These are phyloP conservation scores for Melieria crassipennis DNA, from an alignment of 2,888 invertebrate species.

Conservation along the genomic window DNA sequence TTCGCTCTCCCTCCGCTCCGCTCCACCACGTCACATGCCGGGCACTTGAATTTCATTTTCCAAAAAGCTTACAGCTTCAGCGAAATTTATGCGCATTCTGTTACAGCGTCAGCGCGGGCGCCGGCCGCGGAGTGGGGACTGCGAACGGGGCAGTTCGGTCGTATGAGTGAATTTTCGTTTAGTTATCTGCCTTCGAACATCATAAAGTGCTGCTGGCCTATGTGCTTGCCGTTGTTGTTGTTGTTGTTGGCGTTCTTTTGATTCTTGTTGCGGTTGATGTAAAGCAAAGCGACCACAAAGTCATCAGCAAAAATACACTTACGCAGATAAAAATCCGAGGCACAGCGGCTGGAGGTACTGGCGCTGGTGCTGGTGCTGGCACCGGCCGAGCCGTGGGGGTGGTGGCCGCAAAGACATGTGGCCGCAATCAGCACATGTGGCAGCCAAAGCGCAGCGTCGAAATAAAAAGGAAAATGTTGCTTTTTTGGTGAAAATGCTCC, in stretches of 20 bases:
- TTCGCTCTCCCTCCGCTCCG: no score
- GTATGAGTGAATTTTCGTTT: slow-evolving; percentile 17
- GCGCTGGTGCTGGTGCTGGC: no score
- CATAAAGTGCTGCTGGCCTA: slow-evolving; percentile 7
- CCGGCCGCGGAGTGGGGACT: not conserved
- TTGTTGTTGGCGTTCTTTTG: not conserved
- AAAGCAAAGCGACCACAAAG: slow-evolving; percentile 28
- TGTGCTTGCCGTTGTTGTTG: slow-evolving; percentile 1
- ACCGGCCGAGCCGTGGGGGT: no score
- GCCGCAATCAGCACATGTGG: slow-evolving; percentile 6
- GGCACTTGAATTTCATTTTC: slow-evolving; percentile 62
- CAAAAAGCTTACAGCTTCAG: slow-evolving; percentile 57
- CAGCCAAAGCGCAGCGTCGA: not conserved
- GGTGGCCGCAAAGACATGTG: not conserved
- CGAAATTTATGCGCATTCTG: slow-evolving; percentile 53
- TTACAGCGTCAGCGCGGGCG: not conserved
- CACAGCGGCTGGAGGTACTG: no score
- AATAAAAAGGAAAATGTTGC: slow-evolving; percentile 33
- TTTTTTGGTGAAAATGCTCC: slow-evolving; percentile 21
- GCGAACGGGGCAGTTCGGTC: slow-evolving; percentile 8
- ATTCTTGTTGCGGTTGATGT: not conserved
- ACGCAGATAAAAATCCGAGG: slow-evolving; percentile 22
- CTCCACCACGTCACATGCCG: no score
- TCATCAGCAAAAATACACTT: slow-evolving; percentile 26
- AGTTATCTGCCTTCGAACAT: slow-evolving; percentile 28